Evolutionary conservation across 92 coral and sea anemone genomes (phyloP).

Genomic region (Phenganax stokvisi): DNA sequence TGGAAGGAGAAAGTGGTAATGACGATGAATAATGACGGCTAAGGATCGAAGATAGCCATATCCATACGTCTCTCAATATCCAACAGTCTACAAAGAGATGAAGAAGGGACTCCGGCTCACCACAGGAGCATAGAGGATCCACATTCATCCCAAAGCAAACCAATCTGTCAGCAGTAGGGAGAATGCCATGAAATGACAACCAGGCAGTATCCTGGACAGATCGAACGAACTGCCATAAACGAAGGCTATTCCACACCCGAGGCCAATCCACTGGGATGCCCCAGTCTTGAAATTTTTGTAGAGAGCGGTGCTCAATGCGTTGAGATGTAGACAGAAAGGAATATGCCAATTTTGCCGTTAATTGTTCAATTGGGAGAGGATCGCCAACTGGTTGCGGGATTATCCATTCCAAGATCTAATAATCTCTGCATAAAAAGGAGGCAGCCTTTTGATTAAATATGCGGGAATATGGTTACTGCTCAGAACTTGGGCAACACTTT

Average conservation of each 20-base stretch:
- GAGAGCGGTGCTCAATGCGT: neutral
- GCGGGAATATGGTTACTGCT: neutral
- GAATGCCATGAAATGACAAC: neutral
- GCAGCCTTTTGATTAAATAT: neutral
- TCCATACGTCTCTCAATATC: neutral
- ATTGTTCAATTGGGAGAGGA: neutral
- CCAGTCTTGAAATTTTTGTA: neutral
- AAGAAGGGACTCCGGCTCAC: neutral
- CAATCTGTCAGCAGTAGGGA: conserved; percentile 9
- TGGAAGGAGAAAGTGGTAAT: too few relatives aligned
- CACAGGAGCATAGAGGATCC: conserved; percentile 8
- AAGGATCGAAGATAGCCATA: neutral
- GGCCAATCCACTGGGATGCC: neutral
- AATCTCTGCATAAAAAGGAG: conserved; percentile 16
- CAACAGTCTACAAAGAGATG: neutral
- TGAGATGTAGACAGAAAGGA: neutral
- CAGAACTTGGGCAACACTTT: neutral
- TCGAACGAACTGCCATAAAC: neutral
- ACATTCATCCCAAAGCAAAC: neutral
- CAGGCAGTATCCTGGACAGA: neutral
- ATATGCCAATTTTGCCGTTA: neutral
- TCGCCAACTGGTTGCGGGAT: neutral
- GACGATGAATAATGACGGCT: too few relatives aligned
- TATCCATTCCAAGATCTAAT: neutral
- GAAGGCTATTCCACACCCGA: neutral